Evolutionary conservation across 2,888 invertebrate genomes (phyloP).

Genomic region (Drosophila infuscata): DNA sequence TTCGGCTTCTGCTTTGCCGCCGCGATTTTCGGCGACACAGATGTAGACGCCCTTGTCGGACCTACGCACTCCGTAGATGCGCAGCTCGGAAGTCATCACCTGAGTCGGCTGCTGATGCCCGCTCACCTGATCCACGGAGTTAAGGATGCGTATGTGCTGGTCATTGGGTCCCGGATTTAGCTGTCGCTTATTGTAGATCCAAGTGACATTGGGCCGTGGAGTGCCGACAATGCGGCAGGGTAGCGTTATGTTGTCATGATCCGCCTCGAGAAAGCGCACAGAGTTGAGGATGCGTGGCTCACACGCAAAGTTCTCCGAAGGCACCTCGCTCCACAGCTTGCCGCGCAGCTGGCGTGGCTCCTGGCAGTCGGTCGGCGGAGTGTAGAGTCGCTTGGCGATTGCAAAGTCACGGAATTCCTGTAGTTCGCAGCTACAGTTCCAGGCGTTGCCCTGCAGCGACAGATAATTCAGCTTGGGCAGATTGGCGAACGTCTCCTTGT

Average conservation of each 20-base stretch:
- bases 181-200: constrained; percentile 86
- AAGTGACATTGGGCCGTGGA: constrained; percentile 91
- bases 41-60: constrained; percentile 91
- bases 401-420: constrained; percentile 92
- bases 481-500: constrained; percentile 88
- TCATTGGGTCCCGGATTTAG: constrained; percentile 76
- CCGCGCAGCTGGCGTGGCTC: constrained; percentile 89
- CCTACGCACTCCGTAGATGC: constrained; percentile 87
- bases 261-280: constrained; percentile 87
- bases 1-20: constrained; percentile 92
- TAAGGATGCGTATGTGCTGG: constrained; percentile 77
- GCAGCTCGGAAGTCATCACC: constrained; percentile 86
- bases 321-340: constrained; percentile 90
- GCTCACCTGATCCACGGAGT: constrained; percentile 74
- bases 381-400: constrained; percentile 90
- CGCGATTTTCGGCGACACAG: constrained; percentile 93
- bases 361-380: constrained; percentile 90
- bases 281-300: constrained; percentile 88
- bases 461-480: constrained; percentile 90
- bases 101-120: constrained; percentile 48
- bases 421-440: constrained; percentile 95
- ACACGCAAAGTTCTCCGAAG: constrained; percentile 92
- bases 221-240: constrained; percentile 88
- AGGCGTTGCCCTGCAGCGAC: constrained; percentile 92
- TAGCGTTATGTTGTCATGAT: constrained; percentile 89